A percentile compares a stretch with the other conserved stretches of the same genome.
Evolutionary conservation across 2,113 vertebrate genomes (phyloP).

Genomic region (Bubo bubo): DNA sequence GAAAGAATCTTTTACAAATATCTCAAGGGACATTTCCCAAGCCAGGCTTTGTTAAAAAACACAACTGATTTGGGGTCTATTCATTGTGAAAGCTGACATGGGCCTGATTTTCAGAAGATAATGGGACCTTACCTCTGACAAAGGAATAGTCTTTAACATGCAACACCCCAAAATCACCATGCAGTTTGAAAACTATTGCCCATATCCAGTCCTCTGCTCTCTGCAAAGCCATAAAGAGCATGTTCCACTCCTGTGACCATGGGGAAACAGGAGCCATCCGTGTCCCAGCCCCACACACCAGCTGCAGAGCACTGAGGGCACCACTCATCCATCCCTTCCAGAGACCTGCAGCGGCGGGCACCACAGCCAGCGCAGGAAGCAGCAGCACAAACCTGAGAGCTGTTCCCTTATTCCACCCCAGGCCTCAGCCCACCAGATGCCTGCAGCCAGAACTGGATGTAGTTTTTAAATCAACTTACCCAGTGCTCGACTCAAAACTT

Average conservation of each 20-base stretch:
- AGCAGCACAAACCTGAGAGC: background rate
- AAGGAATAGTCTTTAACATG: background rate
- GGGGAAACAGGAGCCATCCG: background rate
- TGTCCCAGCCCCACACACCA: background rate
- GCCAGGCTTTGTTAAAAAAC: background rate
- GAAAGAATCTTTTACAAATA: background rate
- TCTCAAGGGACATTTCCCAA: background rate
- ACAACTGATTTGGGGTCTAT: background rate
- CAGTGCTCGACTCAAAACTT: background rate
- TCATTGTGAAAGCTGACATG: background rate
- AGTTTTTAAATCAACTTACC: background rate
- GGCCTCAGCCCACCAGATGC: background rate
- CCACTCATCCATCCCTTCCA: background rate
- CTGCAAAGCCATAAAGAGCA: background rate
- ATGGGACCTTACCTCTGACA: background rate
- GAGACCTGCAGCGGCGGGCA: background rate
- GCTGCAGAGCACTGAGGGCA: background rate
- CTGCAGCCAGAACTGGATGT: background rate
- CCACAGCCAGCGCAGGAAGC: background rate
- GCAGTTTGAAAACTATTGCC: background rate
- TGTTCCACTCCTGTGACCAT: rapidly evolving
- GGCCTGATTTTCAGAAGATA: background rate
- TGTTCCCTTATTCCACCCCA: background rate
- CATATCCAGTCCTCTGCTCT: background rate
- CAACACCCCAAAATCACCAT: background rate